A percentile compares a stretch with the other conserved stretches of the same genome.
These are phyloP conservation scores for Tholera decimalis DNA, from an alignment of 2,888 invertebrate species.

Conservation along the genomic window DNA sequence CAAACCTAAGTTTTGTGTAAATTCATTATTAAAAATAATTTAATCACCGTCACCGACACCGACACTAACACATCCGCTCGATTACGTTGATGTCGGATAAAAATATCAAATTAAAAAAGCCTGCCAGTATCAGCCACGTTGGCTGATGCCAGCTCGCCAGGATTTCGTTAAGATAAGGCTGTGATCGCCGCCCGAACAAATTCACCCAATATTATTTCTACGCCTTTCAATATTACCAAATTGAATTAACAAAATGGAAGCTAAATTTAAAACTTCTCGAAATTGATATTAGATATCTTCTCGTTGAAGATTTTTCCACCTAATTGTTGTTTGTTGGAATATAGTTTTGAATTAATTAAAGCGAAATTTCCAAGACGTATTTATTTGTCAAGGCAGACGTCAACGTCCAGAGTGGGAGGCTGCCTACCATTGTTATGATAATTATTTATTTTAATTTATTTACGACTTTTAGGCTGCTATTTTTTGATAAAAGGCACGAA, in stretches of 20 bases:
- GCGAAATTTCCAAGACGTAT: slow-evolving; percentile 13
- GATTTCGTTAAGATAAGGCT: slow-evolving; percentile 72
- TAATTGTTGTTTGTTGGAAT: slow-evolving; percentile 30
- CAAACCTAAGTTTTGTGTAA: background rate
- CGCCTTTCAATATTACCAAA: slow-evolving; percentile 54
- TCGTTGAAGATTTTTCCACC: background rate
- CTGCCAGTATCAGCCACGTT: slow-evolving; percentile 51
- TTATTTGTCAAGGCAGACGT: slow-evolving; percentile 17
- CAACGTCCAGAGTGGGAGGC: background rate
- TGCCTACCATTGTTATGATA: slow-evolving; percentile 25
- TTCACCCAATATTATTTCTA: slow-evolving; percentile 69
- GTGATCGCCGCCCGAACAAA: slow-evolving; percentile 69
- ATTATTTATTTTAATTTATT: slow-evolving; percentile 26
- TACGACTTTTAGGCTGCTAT: slow-evolving; percentile 4
- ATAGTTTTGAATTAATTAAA: slow-evolving; percentile 40
- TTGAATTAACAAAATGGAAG: slow-evolving; percentile 54
- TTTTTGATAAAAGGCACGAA: slow-evolving; percentile 10
- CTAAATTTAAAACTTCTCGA: slow-evolving; percentile 18
- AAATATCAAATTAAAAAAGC: slow-evolving; percentile 54
- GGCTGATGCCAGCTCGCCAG: slow-evolving; percentile 63
- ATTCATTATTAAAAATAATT: background rate
- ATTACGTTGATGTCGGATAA: slow-evolving; percentile 43
- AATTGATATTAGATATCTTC: slow-evolving; percentile 14
- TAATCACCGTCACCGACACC: background rate
- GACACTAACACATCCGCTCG: slow-evolving; percentile 17